Evolutionary conservation across 2,888 invertebrate genomes (phyloP).

Genomic region (Melieria crassipennis): DNA sequence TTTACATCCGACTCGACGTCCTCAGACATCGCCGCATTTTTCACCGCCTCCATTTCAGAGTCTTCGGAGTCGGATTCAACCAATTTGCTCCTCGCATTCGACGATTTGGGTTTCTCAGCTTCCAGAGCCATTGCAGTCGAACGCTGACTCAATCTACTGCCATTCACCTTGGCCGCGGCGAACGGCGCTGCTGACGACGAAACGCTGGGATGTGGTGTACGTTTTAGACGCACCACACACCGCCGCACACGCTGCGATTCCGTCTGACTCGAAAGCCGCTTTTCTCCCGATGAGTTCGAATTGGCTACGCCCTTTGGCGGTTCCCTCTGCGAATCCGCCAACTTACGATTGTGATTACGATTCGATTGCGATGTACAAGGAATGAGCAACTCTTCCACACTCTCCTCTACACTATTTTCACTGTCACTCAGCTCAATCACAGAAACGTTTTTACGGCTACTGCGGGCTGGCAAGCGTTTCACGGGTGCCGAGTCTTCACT

Average conservation of each 20-base stretch:
- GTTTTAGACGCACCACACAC: too few relatives aligned
- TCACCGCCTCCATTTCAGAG: slow-evolving; percentile 1
- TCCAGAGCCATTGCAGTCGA: neutral
- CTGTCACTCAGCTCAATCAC: slow-evolving; percentile 54
- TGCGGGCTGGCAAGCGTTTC: slow-evolving; percentile 43
- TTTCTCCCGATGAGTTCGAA: neutral
- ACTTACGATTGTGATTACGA: neutral
- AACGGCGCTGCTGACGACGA: neutral
- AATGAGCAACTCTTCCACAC: slow-evolving; percentile 8
- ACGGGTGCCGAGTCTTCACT: slow-evolving; percentile 1
- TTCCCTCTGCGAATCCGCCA: too few relatives aligned
- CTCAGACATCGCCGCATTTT: slow-evolving; percentile 17
- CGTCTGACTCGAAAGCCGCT: slow-evolving; percentile 40
- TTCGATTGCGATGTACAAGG: slow-evolving; percentile 7
- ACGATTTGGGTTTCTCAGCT: neutral
- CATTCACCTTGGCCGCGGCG: slow-evolving; percentile 7
- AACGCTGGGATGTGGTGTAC: neutral
- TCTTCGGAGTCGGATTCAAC: slow-evolving; percentile 25
- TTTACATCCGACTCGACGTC: slow-evolving; percentile 44
- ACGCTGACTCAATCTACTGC: neutral
- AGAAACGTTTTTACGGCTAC: slow-evolving; percentile 45
- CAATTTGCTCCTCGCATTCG: neutral
- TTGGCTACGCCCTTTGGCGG: neutral
- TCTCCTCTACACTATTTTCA: slow-evolving; percentile 39
- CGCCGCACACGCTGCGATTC: neutral